Percentiles rank a stretch among this genome's conserved stretches.
phyloP scores from a whole-genome alignment of 2,888 invertebrate genomes.

The Nemotelus nigrinus region DNA sequence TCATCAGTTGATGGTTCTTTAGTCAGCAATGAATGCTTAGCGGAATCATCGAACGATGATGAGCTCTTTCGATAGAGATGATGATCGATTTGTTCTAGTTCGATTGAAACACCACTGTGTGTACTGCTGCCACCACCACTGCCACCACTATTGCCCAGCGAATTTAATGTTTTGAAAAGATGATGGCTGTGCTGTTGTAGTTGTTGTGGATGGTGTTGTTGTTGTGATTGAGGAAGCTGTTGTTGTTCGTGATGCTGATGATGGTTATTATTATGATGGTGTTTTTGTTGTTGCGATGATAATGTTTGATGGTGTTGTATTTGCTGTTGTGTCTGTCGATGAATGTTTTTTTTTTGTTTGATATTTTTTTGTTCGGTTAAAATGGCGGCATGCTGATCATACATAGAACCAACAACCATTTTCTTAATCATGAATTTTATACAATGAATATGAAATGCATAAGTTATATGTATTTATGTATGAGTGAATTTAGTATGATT shows the following conservation, averaged over 20 bases:
- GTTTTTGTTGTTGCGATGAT: constrained; percentile 36
- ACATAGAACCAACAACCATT: not conserved
- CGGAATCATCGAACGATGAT: constrained; percentile 59
- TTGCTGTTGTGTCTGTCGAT: constrained; percentile 36
- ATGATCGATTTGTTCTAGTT: constrained; percentile 55
- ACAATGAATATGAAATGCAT: no score
- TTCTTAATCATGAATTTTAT: constrained; percentile 12
- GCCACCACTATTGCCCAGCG: constrained; percentile 52
- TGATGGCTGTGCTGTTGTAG: constrained; percentile 44
- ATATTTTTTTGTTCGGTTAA: not conserved
- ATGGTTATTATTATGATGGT: constrained; percentile 42
- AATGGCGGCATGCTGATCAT: not conserved
- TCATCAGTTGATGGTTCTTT: constrained; percentile 51
- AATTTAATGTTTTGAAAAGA: constrained; percentile 46
- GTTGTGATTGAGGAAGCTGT: constrained; percentile 34
- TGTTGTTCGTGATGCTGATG: constrained; percentile 51
- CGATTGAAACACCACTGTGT: constrained; percentile 53
- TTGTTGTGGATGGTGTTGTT: constrained; percentile 34
- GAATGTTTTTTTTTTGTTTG: not conserved
- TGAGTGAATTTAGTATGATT: no score
- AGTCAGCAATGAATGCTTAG: constrained; percentile 56
- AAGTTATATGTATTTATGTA: no score
- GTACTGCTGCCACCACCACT: constrained; percentile 46
- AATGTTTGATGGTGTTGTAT: constrained; percentile 35
- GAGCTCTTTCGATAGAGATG: constrained; percentile 59